Percentiles rank a stretch among this genome's conserved stretches.
Conservation (phyloP, 2,797 vertebrate species). For the Melanotaenia nigrans region DNA sequence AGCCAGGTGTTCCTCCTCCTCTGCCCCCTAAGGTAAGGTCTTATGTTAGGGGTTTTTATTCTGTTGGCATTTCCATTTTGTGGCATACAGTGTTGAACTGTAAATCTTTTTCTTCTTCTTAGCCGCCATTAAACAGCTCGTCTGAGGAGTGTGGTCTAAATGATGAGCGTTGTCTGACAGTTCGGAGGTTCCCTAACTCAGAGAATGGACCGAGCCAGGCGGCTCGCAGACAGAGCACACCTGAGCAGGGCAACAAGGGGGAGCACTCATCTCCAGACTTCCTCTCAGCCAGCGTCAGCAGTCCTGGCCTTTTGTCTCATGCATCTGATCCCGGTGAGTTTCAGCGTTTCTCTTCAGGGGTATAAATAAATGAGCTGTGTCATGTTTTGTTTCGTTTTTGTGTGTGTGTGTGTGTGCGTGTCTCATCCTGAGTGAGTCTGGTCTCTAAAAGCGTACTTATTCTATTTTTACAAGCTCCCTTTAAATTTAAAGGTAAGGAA, state of each 20-base stretch:
- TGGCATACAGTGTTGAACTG: not conserved
- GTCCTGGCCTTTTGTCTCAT: slow-evolving; percentile 84
- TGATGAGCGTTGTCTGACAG: slow-evolving; percentile 88
- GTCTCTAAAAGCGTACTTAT: slow-evolving; percentile 22
- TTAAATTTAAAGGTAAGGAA: slow-evolving; percentile 70
- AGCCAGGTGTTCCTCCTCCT: slow-evolving; percentile 89
- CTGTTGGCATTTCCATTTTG: too few species aligned
- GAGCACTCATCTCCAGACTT: slow-evolving; percentile 77
- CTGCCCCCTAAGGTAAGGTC: slow-evolving; percentile 93
- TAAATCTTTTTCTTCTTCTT: slow-evolving; percentile 1
- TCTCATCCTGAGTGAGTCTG: not conserved
- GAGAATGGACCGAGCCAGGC: slow-evolving; percentile 83
- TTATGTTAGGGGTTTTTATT: not conserved
- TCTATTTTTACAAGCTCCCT: slow-evolving; percentile 70
- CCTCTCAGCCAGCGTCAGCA: slow-evolving; percentile 88
- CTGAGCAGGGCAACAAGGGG: slow-evolving; percentile 77
- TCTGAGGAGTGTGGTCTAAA: slow-evolving; percentile 88
- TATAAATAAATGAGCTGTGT: not conserved
- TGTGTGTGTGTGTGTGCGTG: too few species aligned
- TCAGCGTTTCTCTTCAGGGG: too few species aligned
- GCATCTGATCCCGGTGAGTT: slow-evolving; percentile 76
- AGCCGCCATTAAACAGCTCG: slow-evolving; percentile 88
- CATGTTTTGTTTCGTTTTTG: not conserved
- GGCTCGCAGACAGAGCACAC: slow-evolving; percentile 90
- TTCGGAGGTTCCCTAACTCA: slow-evolving; percentile 87